Percentiles rank a stretch among this genome's conserved stretches.
phyloP scores from a whole-genome alignment of 2,888 invertebrate genomes.

The Phorcus lineatus region DNA sequence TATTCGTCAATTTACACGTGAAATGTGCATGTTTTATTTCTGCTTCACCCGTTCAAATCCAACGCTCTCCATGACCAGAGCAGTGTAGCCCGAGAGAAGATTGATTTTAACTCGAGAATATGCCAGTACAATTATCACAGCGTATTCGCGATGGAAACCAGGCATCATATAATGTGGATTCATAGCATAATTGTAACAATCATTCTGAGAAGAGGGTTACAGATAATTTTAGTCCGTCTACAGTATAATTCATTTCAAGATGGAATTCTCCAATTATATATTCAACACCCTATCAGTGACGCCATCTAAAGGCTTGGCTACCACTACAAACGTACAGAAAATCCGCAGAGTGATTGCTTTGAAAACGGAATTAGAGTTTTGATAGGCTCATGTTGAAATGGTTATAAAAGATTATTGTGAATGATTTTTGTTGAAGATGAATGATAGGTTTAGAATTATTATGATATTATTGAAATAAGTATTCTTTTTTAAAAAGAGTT shows the following conservation, averaged over 20 bases:
- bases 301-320: no score
- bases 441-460: no score
- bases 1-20: background rate
- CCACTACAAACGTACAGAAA: no score
- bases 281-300: background rate
- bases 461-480: no score
- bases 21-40: background rate
- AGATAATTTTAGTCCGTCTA: background rate
- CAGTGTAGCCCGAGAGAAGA: background rate
- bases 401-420: no score
- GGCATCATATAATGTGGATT: background rate
- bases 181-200: background rate
- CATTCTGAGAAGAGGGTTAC: background rate
- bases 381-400: no score
- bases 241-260: background rate
- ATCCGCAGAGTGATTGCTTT: no score
- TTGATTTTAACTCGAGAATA: constrained; percentile 4
- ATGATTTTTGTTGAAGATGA: no score
- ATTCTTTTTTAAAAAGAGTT: no score
- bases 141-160: background rate
- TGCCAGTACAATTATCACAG: background rate
- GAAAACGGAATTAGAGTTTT: no score
- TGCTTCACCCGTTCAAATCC: background rate
- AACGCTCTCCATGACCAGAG: background rate
- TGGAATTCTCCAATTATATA: background rate